Conservation (phyloP, 2,888 invertebrate genomes). For the Trissolcus brochymenae region DNA sequence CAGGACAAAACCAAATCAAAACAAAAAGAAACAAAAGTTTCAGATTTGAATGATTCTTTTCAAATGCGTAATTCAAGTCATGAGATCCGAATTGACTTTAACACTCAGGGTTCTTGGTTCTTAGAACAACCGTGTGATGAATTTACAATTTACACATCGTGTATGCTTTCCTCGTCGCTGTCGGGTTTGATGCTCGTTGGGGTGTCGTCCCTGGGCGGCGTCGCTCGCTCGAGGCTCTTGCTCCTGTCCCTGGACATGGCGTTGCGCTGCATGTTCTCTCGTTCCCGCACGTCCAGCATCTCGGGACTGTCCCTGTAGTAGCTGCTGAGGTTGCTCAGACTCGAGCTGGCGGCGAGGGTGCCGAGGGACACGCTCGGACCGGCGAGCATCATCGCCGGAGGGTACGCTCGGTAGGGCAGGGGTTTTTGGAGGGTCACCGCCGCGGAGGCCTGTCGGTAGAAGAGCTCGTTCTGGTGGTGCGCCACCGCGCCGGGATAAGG, state of each 20-base stretch:
- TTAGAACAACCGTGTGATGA: constrained; percentile 1
- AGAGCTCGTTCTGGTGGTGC: constrained; percentile 83
- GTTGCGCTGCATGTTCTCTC: constrained; percentile 63
- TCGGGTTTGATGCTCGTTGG: constrained; percentile 72
- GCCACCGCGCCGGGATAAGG: constrained; percentile 77
- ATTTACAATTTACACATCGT: constrained; percentile 69
- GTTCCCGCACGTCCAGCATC: constrained; percentile 64
- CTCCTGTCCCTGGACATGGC: constrained; percentile 67
- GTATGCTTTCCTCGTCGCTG: constrained; percentile 75
- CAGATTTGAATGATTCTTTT: no score
- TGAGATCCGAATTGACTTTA: no score
- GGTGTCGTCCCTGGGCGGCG: constrained; percentile 69
- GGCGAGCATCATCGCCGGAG: constrained; percentile 81
- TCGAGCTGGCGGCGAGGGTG: constrained; percentile 82
- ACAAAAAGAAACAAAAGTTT: no score
- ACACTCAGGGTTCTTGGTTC: no score
- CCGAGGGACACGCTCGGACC: constrained; percentile 84
- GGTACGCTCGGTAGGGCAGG: constrained; percentile 82
- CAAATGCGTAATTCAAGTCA: no score
- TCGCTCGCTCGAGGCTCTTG: constrained; percentile 67
- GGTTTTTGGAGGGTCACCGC: constrained; percentile 89
- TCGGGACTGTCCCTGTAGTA: constrained; percentile 72
- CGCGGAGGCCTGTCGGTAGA: constrained; percentile 89
- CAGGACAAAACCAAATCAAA: no score
- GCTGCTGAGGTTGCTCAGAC: constrained; percentile 70